Percentiles rank a stretch among this genome's conserved stretches.
Evolutionary conservation across 2,888 invertebrate species (phyloP).

Genomic region (Agrochola macilenta): DNA sequence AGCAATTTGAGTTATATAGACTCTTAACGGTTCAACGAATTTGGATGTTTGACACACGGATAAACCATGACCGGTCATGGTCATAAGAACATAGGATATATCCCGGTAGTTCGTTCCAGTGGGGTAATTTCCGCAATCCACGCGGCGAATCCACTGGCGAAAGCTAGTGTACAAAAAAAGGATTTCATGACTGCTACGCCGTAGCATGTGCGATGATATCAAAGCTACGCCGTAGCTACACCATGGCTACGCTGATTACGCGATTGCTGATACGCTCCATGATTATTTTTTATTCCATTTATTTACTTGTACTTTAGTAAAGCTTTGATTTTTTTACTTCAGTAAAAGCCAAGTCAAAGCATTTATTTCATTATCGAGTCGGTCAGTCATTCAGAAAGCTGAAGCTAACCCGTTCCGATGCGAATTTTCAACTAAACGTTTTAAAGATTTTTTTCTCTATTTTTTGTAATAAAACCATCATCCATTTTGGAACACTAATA

Average conservation of each 20-base stretch:
- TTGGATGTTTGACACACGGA: no score
- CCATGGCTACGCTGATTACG: not conserved
- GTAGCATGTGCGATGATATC: conserved; percentile 7
- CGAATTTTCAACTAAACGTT: not conserved
- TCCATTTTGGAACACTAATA: not conserved
- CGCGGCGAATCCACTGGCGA: not conserved
- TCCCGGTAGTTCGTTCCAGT: no score
- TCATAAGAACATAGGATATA: not conserved
- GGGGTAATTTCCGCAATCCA: not conserved
- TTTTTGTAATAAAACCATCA: not conserved
- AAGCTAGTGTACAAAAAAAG: not conserved
- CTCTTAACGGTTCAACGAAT: no score
- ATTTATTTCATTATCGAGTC: not conserved
- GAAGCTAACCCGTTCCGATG: not conserved
- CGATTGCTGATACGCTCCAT: not conserved
- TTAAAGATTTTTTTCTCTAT: not conserved
- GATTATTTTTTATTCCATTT: conserved; percentile 1
- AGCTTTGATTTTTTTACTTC: not conserved
- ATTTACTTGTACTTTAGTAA: no score
- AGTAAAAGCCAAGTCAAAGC: not conserved
- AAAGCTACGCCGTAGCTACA: conserved; percentile 24
- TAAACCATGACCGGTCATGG: not conserved
- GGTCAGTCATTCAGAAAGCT: conserved; percentile 4
- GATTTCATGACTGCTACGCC: conserved; percentile 16
- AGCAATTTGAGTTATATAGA: no score